Evolutionary conservation across 2,113 vertebrate genomes (phyloP).

Genomic region (Austrofundulus limnaeus): DNA sequence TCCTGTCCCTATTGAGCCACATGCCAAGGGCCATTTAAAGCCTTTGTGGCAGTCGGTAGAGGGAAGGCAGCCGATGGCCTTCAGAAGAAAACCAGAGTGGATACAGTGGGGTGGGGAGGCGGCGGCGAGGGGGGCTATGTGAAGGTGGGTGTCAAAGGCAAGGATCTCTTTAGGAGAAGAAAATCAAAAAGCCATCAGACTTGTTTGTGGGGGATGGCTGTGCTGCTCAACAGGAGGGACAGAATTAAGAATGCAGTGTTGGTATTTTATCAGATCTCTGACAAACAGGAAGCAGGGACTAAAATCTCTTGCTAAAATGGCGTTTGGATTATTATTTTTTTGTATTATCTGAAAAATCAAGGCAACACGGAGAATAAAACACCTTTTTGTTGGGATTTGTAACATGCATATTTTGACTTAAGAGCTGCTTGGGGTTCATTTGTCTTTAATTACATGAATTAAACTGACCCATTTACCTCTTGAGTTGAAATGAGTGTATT

Average conservation of each 20-base stretch:
- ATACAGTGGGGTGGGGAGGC: too few relatives aligned
- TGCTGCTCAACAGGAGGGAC: conserved; percentile 45
- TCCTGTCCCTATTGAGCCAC: conserved; percentile 55
- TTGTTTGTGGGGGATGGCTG: conserved; percentile 64
- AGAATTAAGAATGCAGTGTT: conserved; percentile 4
- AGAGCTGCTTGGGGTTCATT: too few relatives aligned
- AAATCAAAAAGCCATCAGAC: conserved; percentile 78
- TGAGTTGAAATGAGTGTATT: too few relatives aligned
- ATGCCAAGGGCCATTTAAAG: conserved; percentile 70
- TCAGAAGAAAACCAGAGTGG: conserved; percentile 58
- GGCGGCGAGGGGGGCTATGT: conserved; percentile 43
- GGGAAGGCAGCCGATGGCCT: conserved; percentile 68
- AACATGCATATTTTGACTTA: neutral
- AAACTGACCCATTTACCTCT: too few relatives aligned
- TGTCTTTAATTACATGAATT: too few relatives aligned
- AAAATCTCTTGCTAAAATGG: neutral
- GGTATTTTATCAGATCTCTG: conserved; percentile 11
- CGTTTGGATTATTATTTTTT: too few relatives aligned
- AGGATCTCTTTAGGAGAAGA: conserved; percentile 44
- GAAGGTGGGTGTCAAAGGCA: conserved; percentile 71
- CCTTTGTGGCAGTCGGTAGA: conserved; percentile 72
- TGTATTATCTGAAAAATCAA: neutral
- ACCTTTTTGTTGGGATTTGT: neutral
- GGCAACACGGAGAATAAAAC: neutral
- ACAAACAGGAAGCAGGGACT: neutral